Evolutionary conservation across 2,113 vertebrate species (phyloP), one percentile per base, ranked within the genome.

Genomic region (Thomomys bottae): DNA sequence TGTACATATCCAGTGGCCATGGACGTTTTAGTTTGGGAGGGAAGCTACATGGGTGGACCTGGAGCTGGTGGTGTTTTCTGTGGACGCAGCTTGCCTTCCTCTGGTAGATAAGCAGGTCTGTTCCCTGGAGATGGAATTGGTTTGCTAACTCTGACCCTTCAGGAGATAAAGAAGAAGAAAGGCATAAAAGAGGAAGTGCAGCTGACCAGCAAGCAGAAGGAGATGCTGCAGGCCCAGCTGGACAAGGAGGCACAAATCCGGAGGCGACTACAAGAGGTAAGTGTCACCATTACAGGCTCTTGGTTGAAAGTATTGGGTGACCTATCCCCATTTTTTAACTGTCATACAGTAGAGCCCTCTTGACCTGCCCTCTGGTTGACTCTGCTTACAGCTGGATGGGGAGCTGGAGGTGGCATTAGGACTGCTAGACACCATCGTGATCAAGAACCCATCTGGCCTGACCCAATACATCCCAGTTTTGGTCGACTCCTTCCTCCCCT

Each of bases 161-260:
- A 99, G 99, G 99, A 99, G 95, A 98, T 99, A 76, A 99, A 99
- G 94, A 99, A 98, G 98, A 99, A 99, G 96, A 99, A 99, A 82
- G 99, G 99, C 70, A 99, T 99, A 93, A 99, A 99, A 95, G 99
- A 99, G 63, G 99, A 99, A 92, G 96, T 99, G 34, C 99, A 99
- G 85, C 97, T 99, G 34, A 99, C 98, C 0, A 98, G 97, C 96
- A 99, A 99, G 91, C 99, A 99, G 97, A 99, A 99, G 96, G 99
- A 99, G 97, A 98, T 99, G 98, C 96, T 99, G 93, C 98, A 99
- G 34, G 97, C 97, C 38, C 99, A 99, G 97, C 97, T 99, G 95
- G 99, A 99, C 87, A 99, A 98, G 91, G 99, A 99, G 94, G 97
- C 98, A 0, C 96, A 98, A 64, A 98, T 98, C 94, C 98, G 99